These are phyloP conservation scores for Diplodus puntazzo DNA, from an alignment of 2,797 vertebrate genomes.

Conservation along the genomic window DNA sequence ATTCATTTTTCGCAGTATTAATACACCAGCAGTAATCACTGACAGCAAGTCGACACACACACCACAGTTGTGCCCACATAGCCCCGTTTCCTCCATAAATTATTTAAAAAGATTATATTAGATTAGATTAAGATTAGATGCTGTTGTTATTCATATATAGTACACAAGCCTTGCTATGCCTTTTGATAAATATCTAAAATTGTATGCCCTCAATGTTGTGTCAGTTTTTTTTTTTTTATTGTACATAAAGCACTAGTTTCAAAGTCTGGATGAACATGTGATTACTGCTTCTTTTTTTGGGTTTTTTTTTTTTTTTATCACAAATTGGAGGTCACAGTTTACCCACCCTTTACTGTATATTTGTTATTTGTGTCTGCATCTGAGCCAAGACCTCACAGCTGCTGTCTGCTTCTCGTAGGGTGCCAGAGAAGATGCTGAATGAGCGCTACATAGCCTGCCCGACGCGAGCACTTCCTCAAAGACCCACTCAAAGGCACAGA, in stretches of 20 bases:
- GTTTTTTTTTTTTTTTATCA: not conserved
- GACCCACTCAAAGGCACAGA: constrained; percentile 54
- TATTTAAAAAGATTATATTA: too few species aligned
- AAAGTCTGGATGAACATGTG: not conserved
- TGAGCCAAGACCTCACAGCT: not conserved
- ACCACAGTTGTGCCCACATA: too few species aligned
- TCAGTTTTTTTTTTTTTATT: too few species aligned
- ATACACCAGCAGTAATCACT: too few species aligned
- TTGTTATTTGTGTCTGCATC: not conserved
- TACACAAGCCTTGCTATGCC: too few species aligned
- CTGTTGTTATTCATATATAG: too few species aligned
- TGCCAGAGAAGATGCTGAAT: constrained; percentile 64
- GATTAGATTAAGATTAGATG: too few species aligned
- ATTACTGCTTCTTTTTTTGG: not conserved
- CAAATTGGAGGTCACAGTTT: not conserved
- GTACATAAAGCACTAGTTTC: not conserved
- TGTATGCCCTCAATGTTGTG: too few species aligned
- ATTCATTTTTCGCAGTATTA: too few species aligned
- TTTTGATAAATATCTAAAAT: too few species aligned
- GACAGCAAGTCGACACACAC: too few species aligned
- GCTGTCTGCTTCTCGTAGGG: constrained; percentile 65
- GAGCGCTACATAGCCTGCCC: constrained; percentile 84
- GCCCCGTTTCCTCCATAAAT: too few species aligned
- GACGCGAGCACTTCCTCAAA: constrained; percentile 69
- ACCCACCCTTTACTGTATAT: not conserved